phyloP scores from a whole-genome alignment of 2,888 invertebrate species.

The Alentia gelatinosa region DNA sequence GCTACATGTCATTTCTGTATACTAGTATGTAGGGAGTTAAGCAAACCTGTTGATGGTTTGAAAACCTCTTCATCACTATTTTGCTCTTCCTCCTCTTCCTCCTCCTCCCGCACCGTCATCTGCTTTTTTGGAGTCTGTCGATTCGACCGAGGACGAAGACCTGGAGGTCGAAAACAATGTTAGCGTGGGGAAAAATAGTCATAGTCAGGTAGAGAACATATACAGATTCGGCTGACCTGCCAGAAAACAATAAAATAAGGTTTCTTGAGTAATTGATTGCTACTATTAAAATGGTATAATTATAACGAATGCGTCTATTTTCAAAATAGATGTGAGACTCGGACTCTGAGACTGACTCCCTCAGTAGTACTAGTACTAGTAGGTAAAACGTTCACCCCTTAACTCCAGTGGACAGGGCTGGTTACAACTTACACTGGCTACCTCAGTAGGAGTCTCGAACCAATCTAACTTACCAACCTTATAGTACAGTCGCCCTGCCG shows the following conservation, averaged over 20 bases:
- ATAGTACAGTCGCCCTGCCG: no score
- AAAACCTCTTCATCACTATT: conserved; percentile 58
- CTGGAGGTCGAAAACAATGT: not conserved
- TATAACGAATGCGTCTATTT: not conserved
- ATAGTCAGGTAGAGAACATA: not conserved
- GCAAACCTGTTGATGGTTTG: conserved; percentile 60
- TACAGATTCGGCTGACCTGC: no score
- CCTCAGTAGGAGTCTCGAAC: no score
- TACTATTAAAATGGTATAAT: not conserved
- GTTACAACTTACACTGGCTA: no score
- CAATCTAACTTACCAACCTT: no score
- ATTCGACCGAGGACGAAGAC: not conserved
- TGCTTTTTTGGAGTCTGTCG: conserved; percentile 29
- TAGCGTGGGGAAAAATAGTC: not conserved
- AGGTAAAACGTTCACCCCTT: no score
- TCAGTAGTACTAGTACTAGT: no score
- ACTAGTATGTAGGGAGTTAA: not conserved
- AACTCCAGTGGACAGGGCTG: no score
- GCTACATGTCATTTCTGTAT: not conserved
- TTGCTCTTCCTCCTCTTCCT: conserved; percentile 48
- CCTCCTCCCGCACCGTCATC: not conserved
- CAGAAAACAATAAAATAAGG: no score
- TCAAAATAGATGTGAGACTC: not conserved
- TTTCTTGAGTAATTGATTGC: not conserved
- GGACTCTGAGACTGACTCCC: no score